Evolutionary conservation across 2,888 invertebrate species (phyloP), one percentile per base, ranked within the genome.

Genomic region (Xylocampa areola): DNA sequence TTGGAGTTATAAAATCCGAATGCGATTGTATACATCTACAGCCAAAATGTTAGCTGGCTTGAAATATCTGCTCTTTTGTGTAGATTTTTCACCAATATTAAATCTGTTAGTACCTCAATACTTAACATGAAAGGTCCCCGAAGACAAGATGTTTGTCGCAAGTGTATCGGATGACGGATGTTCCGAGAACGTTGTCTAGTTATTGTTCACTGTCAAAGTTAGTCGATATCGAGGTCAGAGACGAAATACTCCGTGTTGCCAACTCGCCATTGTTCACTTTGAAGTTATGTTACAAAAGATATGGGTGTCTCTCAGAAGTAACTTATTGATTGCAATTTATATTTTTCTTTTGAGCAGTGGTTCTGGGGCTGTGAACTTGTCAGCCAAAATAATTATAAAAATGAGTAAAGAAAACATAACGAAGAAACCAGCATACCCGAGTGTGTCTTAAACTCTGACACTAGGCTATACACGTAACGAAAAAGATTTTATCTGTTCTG

Each of bases 101-200:
- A n/a, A n/a, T n/a, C n/a, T n/a, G n/a, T n/a, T 7, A 6, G 4
- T 21, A 21, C 21, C 4, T 2, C 21, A 1, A 6, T 6, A 2
- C 21, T 21, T 21, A 6, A 4, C 25, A 25, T 8, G 8, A 8
- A 0, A 25, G 8, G 5, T 1, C 8, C 25, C 0, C 6, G 8
- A 2, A 6, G 6, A 1, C 1, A 2, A 1, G 25, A 8, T 16
- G 13, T 11, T 19, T 5, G 6, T 0, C 10, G 3, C 3, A 16
- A 41, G 21, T 45, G 47, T 60, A 35, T 21, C 27, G 37, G 36
- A 69, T 69, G 61, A 68, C 49, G 70, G 49, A 68, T 69, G 49
- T 50, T n/a, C 6, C 11, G 3, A 14, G 44, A 11, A 21, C 53
- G 33, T 36, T 53, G 36, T 33, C 41, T 36, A 29, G 54, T 50